These are phyloP conservation scores for Colistium nudipinnis DNA, from an alignment of 2,113 vertebrate genomes.

Conservation along the genomic window DNA sequence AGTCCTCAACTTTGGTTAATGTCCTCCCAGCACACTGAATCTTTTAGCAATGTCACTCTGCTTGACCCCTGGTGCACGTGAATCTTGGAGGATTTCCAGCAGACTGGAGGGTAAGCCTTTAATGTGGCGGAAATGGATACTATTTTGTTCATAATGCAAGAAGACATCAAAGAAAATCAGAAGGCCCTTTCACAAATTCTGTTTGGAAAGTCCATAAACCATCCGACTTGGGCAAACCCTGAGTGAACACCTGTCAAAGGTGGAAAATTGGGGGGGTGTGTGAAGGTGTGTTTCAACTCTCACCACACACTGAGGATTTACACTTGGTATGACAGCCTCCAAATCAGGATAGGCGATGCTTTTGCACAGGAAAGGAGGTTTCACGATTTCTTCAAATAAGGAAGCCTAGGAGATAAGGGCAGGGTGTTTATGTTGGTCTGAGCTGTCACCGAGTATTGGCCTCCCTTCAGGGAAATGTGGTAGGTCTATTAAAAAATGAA, in stretches of 20 bases:
- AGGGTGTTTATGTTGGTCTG: conserved; percentile 32
- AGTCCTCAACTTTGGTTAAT: conserved; percentile 49
- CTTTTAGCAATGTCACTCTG: conserved; percentile 50
- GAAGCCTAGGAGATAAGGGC: conserved; percentile 20
- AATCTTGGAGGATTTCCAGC: conserved; percentile 45
- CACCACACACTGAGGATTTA: conserved; percentile 45
- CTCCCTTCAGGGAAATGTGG: conserved; percentile 18
- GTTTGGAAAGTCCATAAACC: conserved; percentile 32
- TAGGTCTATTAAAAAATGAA: conserved; percentile 26
- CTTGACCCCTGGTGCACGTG: conserved; percentile 33
- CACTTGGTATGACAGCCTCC: conserved; percentile 25
- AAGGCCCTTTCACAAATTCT: conserved; percentile 12
- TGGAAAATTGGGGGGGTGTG: conserved; percentile 41
- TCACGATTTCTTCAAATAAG: conserved; percentile 20
- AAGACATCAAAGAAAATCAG: conserved; percentile 45
- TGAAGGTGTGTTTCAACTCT: conserved; percentile 38
- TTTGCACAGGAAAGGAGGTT: conserved; percentile 22
- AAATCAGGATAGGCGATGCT: conserved; percentile 7
- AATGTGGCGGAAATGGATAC: conserved; percentile 59
- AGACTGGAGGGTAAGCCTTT: conserved; percentile 50
- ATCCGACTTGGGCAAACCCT: conserved; percentile 7
- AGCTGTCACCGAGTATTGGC: conserved; percentile 20
- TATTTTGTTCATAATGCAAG: conserved; percentile 50
- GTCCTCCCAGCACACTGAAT: conserved; percentile 43
- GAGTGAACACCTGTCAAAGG: conserved; percentile 42